Evolutionary conservation across 37 sponge, comb jelly and placozoan genomes (phyloP).

Genomic region (Halisarca cf. caerulea): DNA sequence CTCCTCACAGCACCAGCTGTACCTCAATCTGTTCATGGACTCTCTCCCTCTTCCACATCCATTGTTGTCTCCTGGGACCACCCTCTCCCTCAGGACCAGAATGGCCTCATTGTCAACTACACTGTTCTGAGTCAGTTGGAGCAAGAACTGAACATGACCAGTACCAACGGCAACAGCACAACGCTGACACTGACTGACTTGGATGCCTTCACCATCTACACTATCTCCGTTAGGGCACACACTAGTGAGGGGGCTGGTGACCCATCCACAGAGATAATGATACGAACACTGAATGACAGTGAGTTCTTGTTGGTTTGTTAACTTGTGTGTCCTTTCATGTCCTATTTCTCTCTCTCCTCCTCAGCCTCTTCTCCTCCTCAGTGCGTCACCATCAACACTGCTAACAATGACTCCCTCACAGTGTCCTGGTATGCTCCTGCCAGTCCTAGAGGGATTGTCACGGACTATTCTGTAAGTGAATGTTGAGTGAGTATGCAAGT

Average conservation of each 20-base stretch:
- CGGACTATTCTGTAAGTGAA: slow-evolving; percentile 43
- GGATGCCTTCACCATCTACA: background rate
- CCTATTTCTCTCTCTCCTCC: background rate
- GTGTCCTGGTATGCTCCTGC: slow-evolving; percentile 42
- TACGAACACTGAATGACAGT: slow-evolving; percentile 41
- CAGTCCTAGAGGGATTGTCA: slow-evolving; percentile 61
- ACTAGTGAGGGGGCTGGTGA: background rate
- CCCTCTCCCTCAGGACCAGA: slow-evolving; percentile 19
- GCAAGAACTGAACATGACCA: background rate
- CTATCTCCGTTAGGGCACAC: background rate
- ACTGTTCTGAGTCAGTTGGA: background rate
- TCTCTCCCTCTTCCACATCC: slow-evolving; percentile 27
- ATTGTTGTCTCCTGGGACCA: slow-evolving; percentile 24
- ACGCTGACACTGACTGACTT: background rate
- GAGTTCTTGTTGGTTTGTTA: background rate
- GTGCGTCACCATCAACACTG: background rate
- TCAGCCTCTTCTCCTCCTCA: slow-evolving; percentile 47
- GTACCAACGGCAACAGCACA: background rate
- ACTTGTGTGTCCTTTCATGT: background rate
- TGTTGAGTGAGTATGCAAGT: too few relatives aligned
- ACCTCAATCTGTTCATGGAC: background rate
- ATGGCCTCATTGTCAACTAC: slow-evolving; percentile 34
- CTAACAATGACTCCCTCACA: slow-evolving; percentile 6
- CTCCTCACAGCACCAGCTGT: slow-evolving; percentile 27
- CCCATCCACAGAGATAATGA: background rate